Percentiles rank a stretch among this genome's conserved stretches.
Evolutionary conservation across 2,797 vertebrate species (phyloP).

Genomic region (Bradypodion pumilum): DNA sequence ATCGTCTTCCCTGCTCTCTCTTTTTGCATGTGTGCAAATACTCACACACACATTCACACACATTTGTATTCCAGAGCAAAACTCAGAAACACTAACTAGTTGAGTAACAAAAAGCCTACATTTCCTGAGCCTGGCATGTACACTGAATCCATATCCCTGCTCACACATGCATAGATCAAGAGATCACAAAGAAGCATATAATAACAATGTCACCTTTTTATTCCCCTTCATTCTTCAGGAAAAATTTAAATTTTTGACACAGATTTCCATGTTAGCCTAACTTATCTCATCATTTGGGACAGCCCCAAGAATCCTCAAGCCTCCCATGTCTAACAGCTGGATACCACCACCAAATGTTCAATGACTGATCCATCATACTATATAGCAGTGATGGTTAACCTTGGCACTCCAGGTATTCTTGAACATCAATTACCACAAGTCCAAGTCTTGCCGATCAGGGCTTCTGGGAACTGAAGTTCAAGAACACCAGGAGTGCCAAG

Average conservation of each 20-base stretch:
- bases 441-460: too few species aligned
- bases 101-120: not conserved
- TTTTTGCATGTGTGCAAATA: not conserved
- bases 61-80: not conserved
- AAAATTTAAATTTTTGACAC: too few species aligned
- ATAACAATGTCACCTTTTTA: not conserved
- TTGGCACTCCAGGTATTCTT: too few species aligned
- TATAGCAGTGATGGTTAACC: not conserved
- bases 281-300: not conserved
- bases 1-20: not conserved
- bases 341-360: not conserved
- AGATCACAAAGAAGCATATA: not conserved
- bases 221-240: not conserved
- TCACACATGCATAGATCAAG: not conserved
- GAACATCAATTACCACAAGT: too few species aligned
- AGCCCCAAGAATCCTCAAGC: not conserved
- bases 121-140: too few species aligned
- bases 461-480: too few species aligned
- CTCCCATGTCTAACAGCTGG: not conserved
- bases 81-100: not conserved
- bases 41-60: not conserved
- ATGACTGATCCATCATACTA: not conserved
- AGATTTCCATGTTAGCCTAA: too few species aligned
- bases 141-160: too few species aligned
- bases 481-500: too few species aligned